phyloP scores from a whole-genome alignment of 2,113 vertebrate genomes.

The Ageneiosus marmoratus region DNA sequence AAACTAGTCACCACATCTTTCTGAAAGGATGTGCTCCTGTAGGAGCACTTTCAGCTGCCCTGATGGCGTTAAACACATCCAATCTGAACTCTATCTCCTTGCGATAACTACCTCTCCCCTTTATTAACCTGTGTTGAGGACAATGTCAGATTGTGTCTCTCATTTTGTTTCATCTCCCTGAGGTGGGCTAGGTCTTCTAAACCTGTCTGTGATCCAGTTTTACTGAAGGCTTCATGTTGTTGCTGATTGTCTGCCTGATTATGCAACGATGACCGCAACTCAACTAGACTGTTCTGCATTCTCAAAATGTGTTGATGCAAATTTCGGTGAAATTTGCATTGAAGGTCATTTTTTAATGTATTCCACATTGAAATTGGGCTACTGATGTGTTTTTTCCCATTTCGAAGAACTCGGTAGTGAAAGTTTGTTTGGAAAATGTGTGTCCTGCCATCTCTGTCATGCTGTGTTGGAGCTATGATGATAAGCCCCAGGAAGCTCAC shows the following conservation, averaged over 20 bases:
- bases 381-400: neutral
- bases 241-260: neutral
- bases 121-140: neutral
- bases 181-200: constrained; percentile 1
- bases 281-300: neutral
- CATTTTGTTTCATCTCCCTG: constrained; percentile 17
- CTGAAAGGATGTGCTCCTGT: neutral
- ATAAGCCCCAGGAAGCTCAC: constrained; percentile 14
- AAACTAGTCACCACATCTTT: neutral
- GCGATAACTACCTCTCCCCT: neutral
- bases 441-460: neutral
- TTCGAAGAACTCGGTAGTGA: neutral
- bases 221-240: constrained; percentile 39
- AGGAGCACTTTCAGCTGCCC: neutral
- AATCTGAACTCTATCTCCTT: constrained; percentile 10
- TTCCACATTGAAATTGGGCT: no score
- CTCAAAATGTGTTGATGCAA: neutral
- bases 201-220: constrained; percentile 34
- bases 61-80: neutral
- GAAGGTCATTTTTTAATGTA: constrained; percentile 17
- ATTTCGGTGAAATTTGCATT: neutral
- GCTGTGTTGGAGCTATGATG: neutral
- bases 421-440: neutral
- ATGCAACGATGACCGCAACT: neutral
- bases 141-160: constrained; percentile 23